phyloP scores from a whole-genome alignment of 2,113 vertebrate species.

The Cephalopholis sonnerati region DNA sequence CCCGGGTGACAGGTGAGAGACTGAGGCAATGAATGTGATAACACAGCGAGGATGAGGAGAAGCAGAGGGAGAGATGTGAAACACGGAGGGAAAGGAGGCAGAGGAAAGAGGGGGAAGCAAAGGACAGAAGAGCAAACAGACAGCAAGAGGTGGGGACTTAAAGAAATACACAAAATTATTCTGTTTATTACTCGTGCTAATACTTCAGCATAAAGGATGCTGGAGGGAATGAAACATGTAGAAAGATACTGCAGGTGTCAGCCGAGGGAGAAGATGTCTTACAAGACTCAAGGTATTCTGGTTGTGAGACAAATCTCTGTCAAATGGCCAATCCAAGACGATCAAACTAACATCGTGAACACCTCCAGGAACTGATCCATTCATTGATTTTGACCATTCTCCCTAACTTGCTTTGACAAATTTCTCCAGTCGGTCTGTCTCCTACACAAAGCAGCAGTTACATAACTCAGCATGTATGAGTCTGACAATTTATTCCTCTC shows the following conservation, averaged over 20 bases:
- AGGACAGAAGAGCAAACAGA: conserved; percentile 5
- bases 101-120: neutral
- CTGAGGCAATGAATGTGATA: conserved; percentile 50
- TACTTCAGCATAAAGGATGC: neutral
- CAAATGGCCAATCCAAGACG: neutral
- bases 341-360: neutral
- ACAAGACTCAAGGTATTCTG: neutral
- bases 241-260: neutral
- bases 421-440: neutral
- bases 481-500: neutral
- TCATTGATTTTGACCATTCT: conserved; percentile 2
- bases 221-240: neutral
- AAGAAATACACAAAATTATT: conserved; percentile 14
- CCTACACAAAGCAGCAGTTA: neutral
- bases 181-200: neutral
- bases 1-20: conserved; percentile 61
- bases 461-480: neutral
- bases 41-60: conserved; percentile 36
- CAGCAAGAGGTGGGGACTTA: neutral
- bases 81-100: neutral
- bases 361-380: neutral
- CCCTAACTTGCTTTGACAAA: neutral
- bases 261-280: no score
- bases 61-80: conserved; percentile 34
- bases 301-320: conserved; percentile 2